Evolutionary conservation across 92 coral and sea anemone genomes (phyloP).

Genomic region (Parazoanthus atlanticus): DNA sequence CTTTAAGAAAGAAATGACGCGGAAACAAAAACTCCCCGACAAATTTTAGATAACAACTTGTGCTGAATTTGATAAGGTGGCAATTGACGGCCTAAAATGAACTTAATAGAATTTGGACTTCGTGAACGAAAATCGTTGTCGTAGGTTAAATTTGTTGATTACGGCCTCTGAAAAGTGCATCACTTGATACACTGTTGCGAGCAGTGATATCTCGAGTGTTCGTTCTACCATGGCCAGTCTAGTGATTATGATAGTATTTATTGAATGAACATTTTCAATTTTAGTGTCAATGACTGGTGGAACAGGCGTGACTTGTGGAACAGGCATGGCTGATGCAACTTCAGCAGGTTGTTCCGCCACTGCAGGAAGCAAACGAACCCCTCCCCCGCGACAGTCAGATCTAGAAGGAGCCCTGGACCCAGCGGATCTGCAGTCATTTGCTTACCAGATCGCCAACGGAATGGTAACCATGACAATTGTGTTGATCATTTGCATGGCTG

Average conservation of each 20-base stretch:
- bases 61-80: too few relatives aligned
- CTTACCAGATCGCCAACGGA: slow-evolving; percentile 94
- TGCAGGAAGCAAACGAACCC: not conserved
- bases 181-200: not conserved
- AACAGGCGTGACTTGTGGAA: not conserved
- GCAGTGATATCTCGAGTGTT: not conserved
- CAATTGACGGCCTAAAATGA: too few relatives aligned
- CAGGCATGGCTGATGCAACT: not conserved
- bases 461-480: slow-evolving; percentile 63
- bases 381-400: not conserved
- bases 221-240: not conserved
- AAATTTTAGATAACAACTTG: too few relatives aligned
- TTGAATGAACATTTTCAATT: not conserved
- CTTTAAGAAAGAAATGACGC: too few relatives aligned
- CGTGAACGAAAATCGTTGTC: too few relatives aligned
- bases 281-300: not conserved
- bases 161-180: too few relatives aligned
- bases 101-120: too few relatives aligned
- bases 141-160: not conserved
- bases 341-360: slow-evolving; percentile 3
- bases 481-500: not conserved
- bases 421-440: slow-evolving; percentile 88
- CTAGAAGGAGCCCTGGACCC: slow-evolving; percentile 86
- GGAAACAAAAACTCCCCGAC: too few relatives aligned
- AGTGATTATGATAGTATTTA: not conserved